A percentile compares a stretch with the other conserved stretches of the same genome.
Evolutionary conservation across 2,113 vertebrate species (phyloP).

Genomic region (Hydrochoerus hydrochaeris): DNA sequence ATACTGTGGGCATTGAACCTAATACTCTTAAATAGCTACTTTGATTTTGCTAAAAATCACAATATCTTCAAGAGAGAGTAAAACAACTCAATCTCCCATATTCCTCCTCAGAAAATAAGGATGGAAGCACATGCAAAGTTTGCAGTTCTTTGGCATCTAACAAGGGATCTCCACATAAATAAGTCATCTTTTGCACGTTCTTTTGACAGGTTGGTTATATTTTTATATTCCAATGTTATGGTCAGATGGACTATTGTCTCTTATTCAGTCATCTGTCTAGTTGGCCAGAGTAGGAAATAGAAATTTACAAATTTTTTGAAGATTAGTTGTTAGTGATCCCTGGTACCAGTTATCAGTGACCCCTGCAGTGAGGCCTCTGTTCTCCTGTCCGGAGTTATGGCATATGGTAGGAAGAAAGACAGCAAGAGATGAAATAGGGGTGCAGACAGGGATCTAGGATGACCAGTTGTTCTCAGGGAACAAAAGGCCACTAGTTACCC

Average conservation of each 20-base stretch:
- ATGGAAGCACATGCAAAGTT: conserved; percentile 98
- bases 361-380: not conserved
- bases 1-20: not conserved
- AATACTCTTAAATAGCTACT: conserved; percentile 12
- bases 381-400: not conserved
- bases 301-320: conserved; percentile 28
- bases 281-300: not conserved
- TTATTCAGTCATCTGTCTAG: conserved; percentile 16
- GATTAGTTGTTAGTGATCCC: not conserved
- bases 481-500: not conserved
- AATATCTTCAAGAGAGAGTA: conserved; percentile 46
- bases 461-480: not conserved
- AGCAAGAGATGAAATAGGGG: not conserved
- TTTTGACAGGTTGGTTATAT: conserved; percentile 95
- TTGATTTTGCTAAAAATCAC: conserved; percentile 49
- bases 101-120: conserved; percentile 90
- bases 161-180: conserved; percentile 96
- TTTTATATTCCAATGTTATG: conserved; percentile 51
- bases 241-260: conserved; percentile 13
- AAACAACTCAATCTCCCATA: conserved; percentile 60
- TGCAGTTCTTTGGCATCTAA: conserved; percentile 98
- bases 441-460: not conserved
- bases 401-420: not conserved
- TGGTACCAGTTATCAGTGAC: not conserved
- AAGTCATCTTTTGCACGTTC: conserved; percentile 98